A percentile compares a stretch with the other conserved stretches of the same genome.
Evolutionary conservation across 2,113 vertebrate species (phyloP).

Genomic region (Coptodon rendalli): DNA sequence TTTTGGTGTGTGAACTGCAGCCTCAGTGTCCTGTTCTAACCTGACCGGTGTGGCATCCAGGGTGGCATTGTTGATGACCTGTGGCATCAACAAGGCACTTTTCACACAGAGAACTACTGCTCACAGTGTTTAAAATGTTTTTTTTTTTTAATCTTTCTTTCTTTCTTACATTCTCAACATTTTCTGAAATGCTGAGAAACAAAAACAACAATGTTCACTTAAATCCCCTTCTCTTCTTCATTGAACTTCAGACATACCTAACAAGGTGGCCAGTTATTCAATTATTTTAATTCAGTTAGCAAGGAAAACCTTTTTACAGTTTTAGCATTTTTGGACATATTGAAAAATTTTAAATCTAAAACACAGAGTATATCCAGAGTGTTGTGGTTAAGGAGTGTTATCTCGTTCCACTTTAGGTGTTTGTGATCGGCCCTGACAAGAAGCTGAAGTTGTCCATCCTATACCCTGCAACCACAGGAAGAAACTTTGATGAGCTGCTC

Average conservation of each 20-base stretch:
- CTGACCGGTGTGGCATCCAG: background rate
- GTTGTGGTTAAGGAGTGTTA: background rate
- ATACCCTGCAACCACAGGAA: slow-evolving; percentile 94
- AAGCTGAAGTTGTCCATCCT: slow-evolving; percentile 94
- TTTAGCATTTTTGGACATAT: background rate
- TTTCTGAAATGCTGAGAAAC: background rate
- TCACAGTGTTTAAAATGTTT: background rate
- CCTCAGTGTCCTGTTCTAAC: background rate
- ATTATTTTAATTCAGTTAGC: background rate
- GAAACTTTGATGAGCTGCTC: slow-evolving; percentile 94
- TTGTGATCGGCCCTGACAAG: slow-evolving; percentile 93
- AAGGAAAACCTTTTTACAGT: background rate
- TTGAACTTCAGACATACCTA: background rate
- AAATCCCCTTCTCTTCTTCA: background rate
- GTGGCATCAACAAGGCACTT: background rate
- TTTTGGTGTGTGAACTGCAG: background rate
- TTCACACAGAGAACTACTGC: background rate
- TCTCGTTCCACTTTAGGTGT: slow-evolving; percentile 75
- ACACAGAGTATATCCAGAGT: background rate
- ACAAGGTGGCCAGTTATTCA: background rate
- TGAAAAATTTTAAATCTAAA: rapidly evolving
- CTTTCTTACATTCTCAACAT: background rate
- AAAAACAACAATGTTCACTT: background rate
- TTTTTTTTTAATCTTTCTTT: background rate
- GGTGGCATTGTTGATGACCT: background rate